Evolutionary conservation across 2,113 vertebrate species (phyloP).

Genomic region (Hemichromis elongatus): DNA sequence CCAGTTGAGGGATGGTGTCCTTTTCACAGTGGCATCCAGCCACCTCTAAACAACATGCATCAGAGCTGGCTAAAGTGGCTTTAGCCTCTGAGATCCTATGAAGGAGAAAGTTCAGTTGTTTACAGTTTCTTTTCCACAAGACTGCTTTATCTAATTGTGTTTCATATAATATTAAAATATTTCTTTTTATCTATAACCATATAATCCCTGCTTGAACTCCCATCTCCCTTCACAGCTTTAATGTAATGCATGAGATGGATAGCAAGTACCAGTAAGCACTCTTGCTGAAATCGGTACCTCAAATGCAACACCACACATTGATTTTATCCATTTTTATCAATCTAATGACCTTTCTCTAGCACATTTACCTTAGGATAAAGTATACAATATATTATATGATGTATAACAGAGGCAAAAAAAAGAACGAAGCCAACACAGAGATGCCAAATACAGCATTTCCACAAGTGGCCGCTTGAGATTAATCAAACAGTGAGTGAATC

Average conservation of each 20-base stretch:
- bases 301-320: neutral
- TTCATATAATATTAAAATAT: neutral
- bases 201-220: neutral
- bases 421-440: neutral
- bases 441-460: neutral
- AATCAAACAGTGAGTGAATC: neutral
- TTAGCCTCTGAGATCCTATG: neutral
- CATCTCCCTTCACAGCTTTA: neutral
- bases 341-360: neutral
- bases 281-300: neutral
- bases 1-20: constrained; percentile 33
- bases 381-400: neutral
- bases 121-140: neutral
- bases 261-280: neutral
- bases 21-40: constrained; percentile 33
- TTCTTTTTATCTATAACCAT: neutral
- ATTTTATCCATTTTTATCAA: constrained; percentile 20
- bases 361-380: neutral
- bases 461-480: neutral
- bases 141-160: neutral
- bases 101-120: neutral
- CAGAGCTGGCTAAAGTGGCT: neutral
- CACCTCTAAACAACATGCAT: constrained; percentile 20
- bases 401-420: neutral
- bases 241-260: neutral